phyloP scores from a whole-genome alignment of 2,113 vertebrate genomes.

The Pithys albifrons region DNA sequence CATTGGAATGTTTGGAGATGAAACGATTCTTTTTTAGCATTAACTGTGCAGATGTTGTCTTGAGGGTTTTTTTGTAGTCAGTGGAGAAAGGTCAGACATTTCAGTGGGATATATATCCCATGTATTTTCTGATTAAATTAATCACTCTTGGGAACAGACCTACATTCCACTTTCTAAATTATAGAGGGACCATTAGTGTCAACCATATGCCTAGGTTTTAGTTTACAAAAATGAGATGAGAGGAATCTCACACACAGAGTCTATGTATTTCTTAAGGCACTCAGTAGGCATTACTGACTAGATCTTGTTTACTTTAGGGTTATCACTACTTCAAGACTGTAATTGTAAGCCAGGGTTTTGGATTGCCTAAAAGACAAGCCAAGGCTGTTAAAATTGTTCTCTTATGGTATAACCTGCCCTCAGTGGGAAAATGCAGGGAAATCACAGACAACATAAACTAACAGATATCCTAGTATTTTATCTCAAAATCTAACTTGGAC shows the following conservation, averaged over 20 bases:
- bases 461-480: neutral
- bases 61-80: neutral
- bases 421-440: neutral
- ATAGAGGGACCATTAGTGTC: neutral
- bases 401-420: neutral
- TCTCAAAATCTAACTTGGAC: neutral
- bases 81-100: neutral
- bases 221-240: neutral
- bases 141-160: neutral
- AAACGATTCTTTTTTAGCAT: neutral
- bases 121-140: neutral
- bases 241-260: neutral
- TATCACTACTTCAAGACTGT: neutral
- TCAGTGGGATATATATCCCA: neutral
- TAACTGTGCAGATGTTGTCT: neutral
- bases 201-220: neutral
- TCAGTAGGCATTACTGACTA: neutral
- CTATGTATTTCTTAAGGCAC: neutral
- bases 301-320: neutral
- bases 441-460: neutral
- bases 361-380: neutral
- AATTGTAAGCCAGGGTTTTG: neutral
- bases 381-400: neutral
- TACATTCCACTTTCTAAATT: neutral
- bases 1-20: neutral